These are phyloP conservation scores for Drosophila bocki DNA, from an alignment of 1,140 invertebrate species.

Conservation along the genomic window DNA sequence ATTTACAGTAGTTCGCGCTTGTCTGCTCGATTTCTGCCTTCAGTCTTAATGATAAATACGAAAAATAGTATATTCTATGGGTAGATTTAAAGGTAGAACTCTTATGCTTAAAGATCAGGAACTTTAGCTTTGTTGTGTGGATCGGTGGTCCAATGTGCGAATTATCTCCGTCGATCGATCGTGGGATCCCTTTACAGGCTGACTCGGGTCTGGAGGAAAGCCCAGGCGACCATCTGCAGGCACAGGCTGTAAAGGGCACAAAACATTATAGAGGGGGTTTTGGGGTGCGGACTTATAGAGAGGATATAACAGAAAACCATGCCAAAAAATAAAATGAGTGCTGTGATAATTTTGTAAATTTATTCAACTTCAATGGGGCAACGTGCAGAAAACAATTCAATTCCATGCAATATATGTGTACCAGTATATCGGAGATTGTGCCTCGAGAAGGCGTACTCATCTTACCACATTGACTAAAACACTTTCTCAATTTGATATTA, in stretches of 20 bases:
- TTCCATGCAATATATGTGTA: conserved; percentile 49
- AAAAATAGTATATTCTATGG: conserved; percentile 9
- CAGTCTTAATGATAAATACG: conserved; percentile 73
- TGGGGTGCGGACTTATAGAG: conserved; percentile 16
- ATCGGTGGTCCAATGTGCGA: conserved; percentile 24
- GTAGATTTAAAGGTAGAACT: conserved; percentile 17
- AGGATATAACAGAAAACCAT: conserved; percentile 51
- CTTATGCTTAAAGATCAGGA: conserved; percentile 69
- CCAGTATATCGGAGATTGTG: conserved; percentile 6
- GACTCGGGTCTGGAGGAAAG: conserved; percentile 31
- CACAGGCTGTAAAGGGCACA: conserved; percentile 65
- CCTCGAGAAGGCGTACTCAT: conserved; percentile 3
- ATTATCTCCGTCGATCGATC: not conserved
- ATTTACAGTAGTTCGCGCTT: conserved; percentile 47
- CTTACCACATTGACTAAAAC: conserved; percentile 57
- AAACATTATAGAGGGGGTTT: conserved; percentile 35
- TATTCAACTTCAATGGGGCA: conserved; percentile 27
- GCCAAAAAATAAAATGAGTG: conserved; percentile 47
- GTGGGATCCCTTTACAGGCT: conserved; percentile 29
- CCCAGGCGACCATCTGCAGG: conserved; percentile 44
- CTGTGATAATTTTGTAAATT: conserved; percentile 33
- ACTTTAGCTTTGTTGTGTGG: conserved; percentile 68
- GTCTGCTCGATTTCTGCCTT: conserved; percentile 27
- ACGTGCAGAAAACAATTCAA: conserved; percentile 58
- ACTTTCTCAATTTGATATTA: conserved; percentile 49